Evolutionary conservation across 1,140 invertebrate genomes (phyloP), one percentile per base, ranked within the genome.

Genomic region (Drosophila melanica): DNA sequence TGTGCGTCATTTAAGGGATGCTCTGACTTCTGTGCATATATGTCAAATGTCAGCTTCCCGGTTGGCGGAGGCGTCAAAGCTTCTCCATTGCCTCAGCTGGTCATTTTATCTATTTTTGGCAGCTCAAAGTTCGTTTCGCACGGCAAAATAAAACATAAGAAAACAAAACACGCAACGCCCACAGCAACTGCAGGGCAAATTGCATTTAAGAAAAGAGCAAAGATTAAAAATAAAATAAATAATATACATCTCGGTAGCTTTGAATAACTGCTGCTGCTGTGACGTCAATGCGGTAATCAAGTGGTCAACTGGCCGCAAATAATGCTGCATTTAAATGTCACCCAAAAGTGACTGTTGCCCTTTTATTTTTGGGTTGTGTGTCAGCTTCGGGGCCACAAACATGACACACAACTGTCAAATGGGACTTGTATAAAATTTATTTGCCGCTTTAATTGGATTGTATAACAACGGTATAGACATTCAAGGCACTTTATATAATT

Each of bases 321-420:
- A 77, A 79, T 66, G 76, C 77, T 84, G 80, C 80, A 84, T 84
- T 84, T 64, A 63, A 79, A 60, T 73, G 80, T 74, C 76, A 84
- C 68, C 62, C 64, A 70, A 51, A 30, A 47, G 33, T 53, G 48
- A 66, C 35, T 39, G 55, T 53, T 66, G 69, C 74, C 60, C 18
- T 50, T 60, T 50, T 75, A 75, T 63, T 51, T 68, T 45, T 30
- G 16, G 44, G 39, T 35, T 35, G 7, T 9, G 33, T 35, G 33
- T 35, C 33, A 35, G 33, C 1, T 10, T 35, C 33, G 20, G 9
- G 47, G 11, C 3, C 11, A 50, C 6, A 27, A 27, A 27, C 27
- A 27, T 5, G 5, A 27, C 27, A 27, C 27, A 23, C 23, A 63
- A 4, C 35, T 51, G 35, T 42, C 35, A 30, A 30, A 10, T 35